These are phyloP conservation scores for Psylliodes chrysocephalus DNA, from an alignment of 2,888 invertebrate species.

Conservation along the genomic window DNA sequence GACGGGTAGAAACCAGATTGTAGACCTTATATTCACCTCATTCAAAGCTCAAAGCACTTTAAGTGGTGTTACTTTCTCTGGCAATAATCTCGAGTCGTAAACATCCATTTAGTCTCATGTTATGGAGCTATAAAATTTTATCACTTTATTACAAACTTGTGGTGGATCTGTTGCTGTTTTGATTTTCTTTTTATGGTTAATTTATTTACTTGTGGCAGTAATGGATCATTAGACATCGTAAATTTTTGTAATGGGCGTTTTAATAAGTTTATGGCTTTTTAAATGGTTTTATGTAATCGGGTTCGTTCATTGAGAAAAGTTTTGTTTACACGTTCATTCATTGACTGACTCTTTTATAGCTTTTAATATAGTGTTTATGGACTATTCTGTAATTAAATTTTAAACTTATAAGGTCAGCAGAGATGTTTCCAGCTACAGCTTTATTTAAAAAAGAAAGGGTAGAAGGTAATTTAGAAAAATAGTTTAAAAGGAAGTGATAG, in stretches of 20 bases:
- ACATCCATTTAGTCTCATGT: conserved; percentile 46
- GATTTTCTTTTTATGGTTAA: conserved; percentile 44
- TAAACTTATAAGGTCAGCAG: too few species aligned
- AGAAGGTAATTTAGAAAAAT: too few species aligned
- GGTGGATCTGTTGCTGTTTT: conserved; percentile 44
- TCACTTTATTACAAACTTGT: conserved; percentile 47
- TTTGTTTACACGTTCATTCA: conserved; percentile 27
- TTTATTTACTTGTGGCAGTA: conserved; percentile 43
- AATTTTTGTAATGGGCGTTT: conserved; percentile 39
- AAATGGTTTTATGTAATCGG: conserved; percentile 42
- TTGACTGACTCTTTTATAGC: conserved; percentile 5
- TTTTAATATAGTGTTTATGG: neutral
- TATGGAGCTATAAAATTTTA: conserved; percentile 49
- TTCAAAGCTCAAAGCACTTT: conserved; percentile 19
- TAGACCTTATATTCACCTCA: conserved; percentile 27
- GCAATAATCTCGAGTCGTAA: conserved; percentile 35
- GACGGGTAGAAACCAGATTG: conserved; percentile 8
- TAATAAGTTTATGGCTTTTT: conserved; percentile 48
- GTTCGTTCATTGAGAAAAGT: conserved; percentile 27
- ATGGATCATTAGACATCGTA: conserved; percentile 40
- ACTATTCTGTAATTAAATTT: too few species aligned
- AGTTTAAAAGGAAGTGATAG: too few species aligned
- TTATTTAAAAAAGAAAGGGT: too few species aligned
- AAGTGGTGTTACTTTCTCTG: conserved; percentile 21
- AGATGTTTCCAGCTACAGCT: too few species aligned